A percentile compares a stretch with the other conserved stretches of the same genome.
Evolutionary conservation across 2,113 vertebrate species (phyloP).

Genomic region (Corythoichthys haematopterus): DNA sequence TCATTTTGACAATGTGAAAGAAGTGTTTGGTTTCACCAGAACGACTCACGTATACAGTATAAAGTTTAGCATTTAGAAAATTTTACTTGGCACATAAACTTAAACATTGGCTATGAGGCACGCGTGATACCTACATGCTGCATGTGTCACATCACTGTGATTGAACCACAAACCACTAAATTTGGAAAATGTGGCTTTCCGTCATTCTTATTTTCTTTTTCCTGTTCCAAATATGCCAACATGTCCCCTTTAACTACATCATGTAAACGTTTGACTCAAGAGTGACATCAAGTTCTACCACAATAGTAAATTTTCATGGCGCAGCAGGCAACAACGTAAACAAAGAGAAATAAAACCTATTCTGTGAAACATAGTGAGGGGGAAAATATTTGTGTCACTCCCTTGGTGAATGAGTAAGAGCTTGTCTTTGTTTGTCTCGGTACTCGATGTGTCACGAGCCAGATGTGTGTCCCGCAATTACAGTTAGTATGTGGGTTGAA

Average conservation of each 20-base stretch:
- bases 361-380: conserved; percentile 1
- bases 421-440: conserved; percentile 10
- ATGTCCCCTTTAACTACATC: neutral
- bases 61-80: neutral
- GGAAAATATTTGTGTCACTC: conserved; percentile 20
- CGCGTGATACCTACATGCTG: neutral
- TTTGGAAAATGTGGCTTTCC: neutral
- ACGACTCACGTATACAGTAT: too few species aligned
- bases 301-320: neutral
- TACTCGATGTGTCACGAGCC: neutral
- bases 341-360: conserved; percentile 10
- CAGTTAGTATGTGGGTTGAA: neutral
- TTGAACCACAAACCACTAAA: neutral
- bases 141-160: neutral
- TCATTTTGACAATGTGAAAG: too few species aligned
- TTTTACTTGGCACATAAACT: neutral
- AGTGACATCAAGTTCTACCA: neutral
- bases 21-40: too few species aligned
- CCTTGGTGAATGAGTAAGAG: conserved; percentile 7
- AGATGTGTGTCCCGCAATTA: neutral
- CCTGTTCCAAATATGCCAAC: neutral
- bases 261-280: neutral
- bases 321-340: neutral
- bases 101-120: neutral
- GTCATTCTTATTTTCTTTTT: neutral